Evolutionary conservation across 2,113 vertebrate genomes (phyloP).

Genomic region (Ctenodactylus gundi): DNA sequence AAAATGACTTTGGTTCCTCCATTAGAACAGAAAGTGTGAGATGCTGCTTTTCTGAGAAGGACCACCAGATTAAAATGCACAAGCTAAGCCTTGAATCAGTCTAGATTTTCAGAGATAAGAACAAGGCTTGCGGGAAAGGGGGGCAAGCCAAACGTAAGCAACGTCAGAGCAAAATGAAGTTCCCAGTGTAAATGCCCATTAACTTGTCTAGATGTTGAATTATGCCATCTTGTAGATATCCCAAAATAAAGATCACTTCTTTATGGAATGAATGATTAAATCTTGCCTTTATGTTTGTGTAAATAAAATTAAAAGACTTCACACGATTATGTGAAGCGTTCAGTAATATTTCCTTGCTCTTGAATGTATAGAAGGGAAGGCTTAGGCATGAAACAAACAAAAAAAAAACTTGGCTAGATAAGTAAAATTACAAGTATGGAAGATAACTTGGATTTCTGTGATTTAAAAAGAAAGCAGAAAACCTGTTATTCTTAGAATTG

Average conservation of each 20-base stretch:
- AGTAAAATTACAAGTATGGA: not conserved
- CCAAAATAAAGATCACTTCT: not conserved
- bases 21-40: not conserved
- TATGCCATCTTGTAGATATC: not conserved
- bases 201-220: not conserved
- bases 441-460: not conserved
- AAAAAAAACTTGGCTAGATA: not conserved
- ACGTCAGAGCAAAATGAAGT: not conserved
- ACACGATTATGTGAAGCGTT: not conserved
- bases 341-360: not conserved
- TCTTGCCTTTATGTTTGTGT: not conserved
- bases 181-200: not conserved
- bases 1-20: not conserved
- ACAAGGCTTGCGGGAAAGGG: not conserved
- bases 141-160: not conserved
- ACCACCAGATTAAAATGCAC: not conserved
- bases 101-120: not conserved
- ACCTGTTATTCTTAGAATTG: not conserved
- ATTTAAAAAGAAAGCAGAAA: not conserved
- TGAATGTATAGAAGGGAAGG: not conserved
- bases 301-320: not conserved
- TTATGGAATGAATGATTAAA: not conserved
- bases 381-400: not conserved
- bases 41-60: not conserved
- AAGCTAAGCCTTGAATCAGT: too few relatives aligned